Conservation (phyloP, 2,113 vertebrate genomes). For the Spilogale gracilis region DNA sequence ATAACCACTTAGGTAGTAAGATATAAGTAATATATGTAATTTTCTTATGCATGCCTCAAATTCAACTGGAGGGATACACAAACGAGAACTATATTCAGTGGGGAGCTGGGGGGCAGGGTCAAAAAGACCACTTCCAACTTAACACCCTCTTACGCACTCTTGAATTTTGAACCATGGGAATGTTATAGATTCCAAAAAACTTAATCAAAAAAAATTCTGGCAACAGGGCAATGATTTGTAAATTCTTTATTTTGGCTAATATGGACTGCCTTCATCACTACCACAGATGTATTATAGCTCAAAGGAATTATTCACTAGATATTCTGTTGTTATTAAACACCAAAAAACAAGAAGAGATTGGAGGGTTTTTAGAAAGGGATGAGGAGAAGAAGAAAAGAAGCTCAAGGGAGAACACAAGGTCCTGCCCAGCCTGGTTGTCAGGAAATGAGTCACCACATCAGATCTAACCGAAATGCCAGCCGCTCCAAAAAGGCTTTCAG, state of each 20-base stretch:
- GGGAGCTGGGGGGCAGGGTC: neutral
- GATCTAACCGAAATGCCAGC: neutral
- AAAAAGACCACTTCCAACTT: neutral
- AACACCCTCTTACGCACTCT: neutral
- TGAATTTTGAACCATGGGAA: neutral
- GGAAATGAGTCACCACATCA: neutral
- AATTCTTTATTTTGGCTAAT: conserved; percentile 67
- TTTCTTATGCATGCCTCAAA: neutral
- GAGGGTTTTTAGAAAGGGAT: neutral
- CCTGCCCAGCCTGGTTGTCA: neutral
- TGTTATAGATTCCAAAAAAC: neutral
- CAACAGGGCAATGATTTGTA: conserved; percentile 32
- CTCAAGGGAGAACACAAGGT: neutral
- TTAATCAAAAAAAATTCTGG: conserved; percentile 17
- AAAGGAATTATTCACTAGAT: neutral
- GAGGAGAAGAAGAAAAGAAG: neutral
- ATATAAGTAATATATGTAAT: neutral
- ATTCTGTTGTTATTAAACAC: neutral
- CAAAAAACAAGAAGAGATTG: neutral
- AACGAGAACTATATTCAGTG: neutral
- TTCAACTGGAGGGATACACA: neutral
- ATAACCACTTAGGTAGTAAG: neutral
- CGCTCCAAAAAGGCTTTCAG: neutral
- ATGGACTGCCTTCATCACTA: neutral
- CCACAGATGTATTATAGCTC: neutral